Percentiles rank a stretch among this genome's conserved stretches.
These are phyloP conservation scores for Dendroctonus ponderosae DNA, from an alignment of 1,140 invertebrate species.

Conservation along the genomic window DNA sequence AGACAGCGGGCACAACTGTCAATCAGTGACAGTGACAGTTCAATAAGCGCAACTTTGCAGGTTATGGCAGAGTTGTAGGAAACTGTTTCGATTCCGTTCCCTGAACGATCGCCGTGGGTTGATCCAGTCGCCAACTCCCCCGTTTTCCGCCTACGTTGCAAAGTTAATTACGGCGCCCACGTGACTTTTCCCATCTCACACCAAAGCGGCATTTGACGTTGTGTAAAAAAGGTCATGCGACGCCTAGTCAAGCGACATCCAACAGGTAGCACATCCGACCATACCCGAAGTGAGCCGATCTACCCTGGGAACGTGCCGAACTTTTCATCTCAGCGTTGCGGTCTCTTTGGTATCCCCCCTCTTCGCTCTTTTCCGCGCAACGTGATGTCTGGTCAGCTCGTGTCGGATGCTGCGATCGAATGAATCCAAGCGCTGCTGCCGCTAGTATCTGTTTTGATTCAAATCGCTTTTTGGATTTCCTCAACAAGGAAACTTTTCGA, in stretches of 20 bases:
- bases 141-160: slow-evolving; percentile 2
- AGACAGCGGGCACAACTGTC: too few relatives aligned
- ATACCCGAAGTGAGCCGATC: slow-evolving; percentile 19
- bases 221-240: slow-evolving; percentile 26
- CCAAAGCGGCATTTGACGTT: slow-evolving; percentile 9
- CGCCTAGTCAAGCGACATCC: slow-evolving; percentile 15
- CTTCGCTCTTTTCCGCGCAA: not conserved
- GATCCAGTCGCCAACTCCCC: not conserved
- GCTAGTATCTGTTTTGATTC: not conserved
- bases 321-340: slow-evolving; percentile 33
- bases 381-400: slow-evolving; percentile 23
- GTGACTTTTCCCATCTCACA: slow-evolving; percentile 16
- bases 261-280: slow-evolving; percentile 34
- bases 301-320: slow-evolving; percentile 40
- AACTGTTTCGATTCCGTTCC: too few relatives aligned
- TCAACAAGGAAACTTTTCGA: too few relatives aligned
- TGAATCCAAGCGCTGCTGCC: slow-evolving; percentile 19
- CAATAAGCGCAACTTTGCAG: too few relatives aligned
- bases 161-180: slow-evolving; percentile 11
- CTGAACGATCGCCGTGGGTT: too few relatives aligned
- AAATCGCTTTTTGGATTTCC: too few relatives aligned
- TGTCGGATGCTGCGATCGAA: slow-evolving; percentile 34
- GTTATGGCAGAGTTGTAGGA: too few relatives aligned
- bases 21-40: too few relatives aligned
- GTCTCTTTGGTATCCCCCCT: slow-evolving; percentile 25